These are phyloP conservation scores for Bombus superbus DNA, from an alignment of 1,140 invertebrate species.

Conservation along the genomic window DNA sequence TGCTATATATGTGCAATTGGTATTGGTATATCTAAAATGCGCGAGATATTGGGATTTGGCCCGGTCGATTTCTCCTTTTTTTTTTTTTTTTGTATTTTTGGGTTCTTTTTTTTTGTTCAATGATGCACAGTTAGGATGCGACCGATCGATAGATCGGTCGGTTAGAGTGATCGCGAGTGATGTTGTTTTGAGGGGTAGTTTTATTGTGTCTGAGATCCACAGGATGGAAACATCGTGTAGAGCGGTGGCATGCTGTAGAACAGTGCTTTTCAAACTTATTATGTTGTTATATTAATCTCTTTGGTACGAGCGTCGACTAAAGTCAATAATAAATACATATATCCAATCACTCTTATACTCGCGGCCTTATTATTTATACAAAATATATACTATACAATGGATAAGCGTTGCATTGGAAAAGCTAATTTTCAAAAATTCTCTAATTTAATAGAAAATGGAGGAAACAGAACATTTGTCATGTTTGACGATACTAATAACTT, in stretches of 20 bases:
- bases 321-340: no score
- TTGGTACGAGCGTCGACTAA: no score
- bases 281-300: background rate
- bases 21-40: constrained; percentile 48
- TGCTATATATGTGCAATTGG: constrained; percentile 62
- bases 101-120: background rate
- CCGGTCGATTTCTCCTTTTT: background rate
- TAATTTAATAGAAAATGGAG: background rate
- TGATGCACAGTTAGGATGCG: constrained; percentile 55
- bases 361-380: no score
- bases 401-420: no score
- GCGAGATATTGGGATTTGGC: constrained; percentile 9
- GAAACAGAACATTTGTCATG: background rate
- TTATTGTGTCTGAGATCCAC: background rate
- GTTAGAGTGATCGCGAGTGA: background rate
- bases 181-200: background rate
- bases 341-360: no score
- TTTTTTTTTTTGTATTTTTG: background rate
- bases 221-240: constrained; percentile 55
- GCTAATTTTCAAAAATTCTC: background rate
- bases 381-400: no score
- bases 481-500: background rate
- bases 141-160: background rate
- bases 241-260: constrained; percentile 61
- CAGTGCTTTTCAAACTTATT: constrained; percentile 34